A percentile compares a stretch with the other conserved stretches of the same genome.
phyloP scores from a whole-genome alignment of 2,888 invertebrate species.

The Latrodectus hesperus region DNA sequence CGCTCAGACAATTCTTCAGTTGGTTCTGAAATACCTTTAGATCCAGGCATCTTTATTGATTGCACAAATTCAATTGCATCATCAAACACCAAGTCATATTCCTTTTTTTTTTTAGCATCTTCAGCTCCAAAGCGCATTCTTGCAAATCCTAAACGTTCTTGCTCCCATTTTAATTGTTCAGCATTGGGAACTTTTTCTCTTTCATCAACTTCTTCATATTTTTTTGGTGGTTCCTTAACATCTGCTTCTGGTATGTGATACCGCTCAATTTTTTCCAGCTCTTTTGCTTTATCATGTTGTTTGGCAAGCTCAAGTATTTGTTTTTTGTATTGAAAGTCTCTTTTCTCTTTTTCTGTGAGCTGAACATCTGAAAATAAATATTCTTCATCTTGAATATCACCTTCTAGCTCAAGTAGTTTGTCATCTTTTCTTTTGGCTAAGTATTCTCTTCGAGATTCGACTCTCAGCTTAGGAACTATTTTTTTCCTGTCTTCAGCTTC shows the following conservation, averaged over 20 bases:
- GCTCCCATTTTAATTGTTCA: slow-evolving; percentile 93
- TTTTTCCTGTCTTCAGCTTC: slow-evolving; percentile 90
- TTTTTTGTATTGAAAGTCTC: slow-evolving; percentile 91
- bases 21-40: slow-evolving; percentile 76
- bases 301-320: slow-evolving; percentile 91
- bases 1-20: slow-evolving; percentile 79
- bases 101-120: slow-evolving; percentile 83
- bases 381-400: slow-evolving; percentile 96
- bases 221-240: slow-evolving; percentile 69
- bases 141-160: slow-evolving; percentile 95
- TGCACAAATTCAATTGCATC: slow-evolving; percentile 99
- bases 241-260: slow-evolving; percentile 93
- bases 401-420: slow-evolving; percentile 95
- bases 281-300: slow-evolving; percentile 95
- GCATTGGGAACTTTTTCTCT: slow-evolving; percentile 81
- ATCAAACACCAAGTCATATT: slow-evolving; percentile 94
- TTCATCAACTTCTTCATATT: slow-evolving; percentile 88
- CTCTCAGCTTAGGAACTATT: slow-evolving; percentile 88
- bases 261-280: slow-evolving; percentile 92
- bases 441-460: slow-evolving; percentile 94
- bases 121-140: slow-evolving; percentile 94
- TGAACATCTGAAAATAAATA: slow-evolving; percentile 91
- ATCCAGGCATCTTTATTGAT: slow-evolving; percentile 77
- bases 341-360: slow-evolving; percentile 88
- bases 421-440: slow-evolving; percentile 96